Evolutionary conservation across 2,888 invertebrate genomes (phyloP), one percentile per base, ranked within the genome.

Genomic region (Caenorhabditis macrosperma): DNA sequence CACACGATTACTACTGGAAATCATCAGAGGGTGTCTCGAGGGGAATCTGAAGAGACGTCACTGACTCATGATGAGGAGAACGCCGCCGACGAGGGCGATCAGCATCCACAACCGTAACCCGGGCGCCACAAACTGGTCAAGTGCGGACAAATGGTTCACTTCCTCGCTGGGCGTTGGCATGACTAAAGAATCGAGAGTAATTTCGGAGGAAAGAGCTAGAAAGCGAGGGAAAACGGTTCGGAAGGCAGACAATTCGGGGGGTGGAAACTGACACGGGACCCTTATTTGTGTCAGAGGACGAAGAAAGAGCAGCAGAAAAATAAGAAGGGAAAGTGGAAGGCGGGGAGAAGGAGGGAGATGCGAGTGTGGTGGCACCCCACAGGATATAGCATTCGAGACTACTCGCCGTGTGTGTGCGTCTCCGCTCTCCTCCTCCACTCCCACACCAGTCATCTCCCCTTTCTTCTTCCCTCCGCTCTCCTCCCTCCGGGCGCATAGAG

Each of bases 51-150:
- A 35, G 6, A 17, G 35, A 24, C 5, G 17, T 41, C 6, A 82
- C 86, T 52, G 17, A 86, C 87, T 86, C 90, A 90, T 90, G 41
- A 88, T 82, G 24, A 90, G 83, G 26, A 90, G 81, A 57, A 90
- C 89, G n/a, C 88, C 87, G n/a, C 87, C 86, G 33, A 90, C 88
- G 35, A 90, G 82, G 9, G 88, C 90, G 38, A 90, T 87, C 7
- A 90, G 81, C 90, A 90, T 90, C 90, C 90, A 90, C 52, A 90
- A 81, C 46, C 90, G 77, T n/a, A 90, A 67, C 0, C 90, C 90
- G 5, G 90, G 89, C 3, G 90, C 90, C 10, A 90, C 87, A 71
- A 83, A 87, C 59, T 88, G 85, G 71, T 90, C 90, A 24, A 89
- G 78, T 5, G 88, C 85, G 17, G 88, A 87, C 24, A 85, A 76